A percentile compares a stretch with the other conserved stretches of the same genome.
Evolutionary conservation across 2,888 invertebrate genomes (phyloP).

Genomic region (Vesta saturnalis): DNA sequence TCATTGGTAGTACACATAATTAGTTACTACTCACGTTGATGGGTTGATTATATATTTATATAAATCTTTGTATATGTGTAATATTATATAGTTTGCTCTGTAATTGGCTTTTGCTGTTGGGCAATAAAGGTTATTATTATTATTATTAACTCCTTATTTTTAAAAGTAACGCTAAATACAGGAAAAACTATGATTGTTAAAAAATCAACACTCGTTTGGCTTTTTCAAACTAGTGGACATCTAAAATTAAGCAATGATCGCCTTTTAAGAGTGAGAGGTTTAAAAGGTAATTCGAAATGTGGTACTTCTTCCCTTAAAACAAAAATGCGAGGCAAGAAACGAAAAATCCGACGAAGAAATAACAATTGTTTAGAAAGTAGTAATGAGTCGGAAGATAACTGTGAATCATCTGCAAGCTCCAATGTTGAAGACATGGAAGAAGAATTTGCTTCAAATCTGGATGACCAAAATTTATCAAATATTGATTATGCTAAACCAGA

Average conservation of each 20-base stretch:
- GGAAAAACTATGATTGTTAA: not conserved
- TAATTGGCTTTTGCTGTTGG: too few species aligned
- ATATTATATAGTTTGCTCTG: too few species aligned
- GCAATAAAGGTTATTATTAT: too few species aligned
- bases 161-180: not conserved
- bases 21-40: too few species aligned
- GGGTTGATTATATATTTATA: too few species aligned
- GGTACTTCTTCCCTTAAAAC: not conserved
- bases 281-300: not conserved
- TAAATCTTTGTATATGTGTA: too few species aligned
- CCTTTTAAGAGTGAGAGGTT: not conserved
- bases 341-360: not conserved
- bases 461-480: too few species aligned
- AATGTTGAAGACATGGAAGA: not conserved
- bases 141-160: too few species aligned
- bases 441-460: not conserved
- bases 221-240: not conserved
- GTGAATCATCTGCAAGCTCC: constrained; percentile 1
- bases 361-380: not conserved
- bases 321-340: not conserved
- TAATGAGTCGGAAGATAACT: not conserved
- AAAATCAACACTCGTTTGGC: too few species aligned
- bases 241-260: not conserved
- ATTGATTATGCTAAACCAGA: too few species aligned
- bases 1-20: too few species aligned